Evolutionary conservation across 2,113 vertebrate genomes (phyloP), one percentile per base, ranked within the genome.

Genomic region (Myotis lucifugus): DNA sequence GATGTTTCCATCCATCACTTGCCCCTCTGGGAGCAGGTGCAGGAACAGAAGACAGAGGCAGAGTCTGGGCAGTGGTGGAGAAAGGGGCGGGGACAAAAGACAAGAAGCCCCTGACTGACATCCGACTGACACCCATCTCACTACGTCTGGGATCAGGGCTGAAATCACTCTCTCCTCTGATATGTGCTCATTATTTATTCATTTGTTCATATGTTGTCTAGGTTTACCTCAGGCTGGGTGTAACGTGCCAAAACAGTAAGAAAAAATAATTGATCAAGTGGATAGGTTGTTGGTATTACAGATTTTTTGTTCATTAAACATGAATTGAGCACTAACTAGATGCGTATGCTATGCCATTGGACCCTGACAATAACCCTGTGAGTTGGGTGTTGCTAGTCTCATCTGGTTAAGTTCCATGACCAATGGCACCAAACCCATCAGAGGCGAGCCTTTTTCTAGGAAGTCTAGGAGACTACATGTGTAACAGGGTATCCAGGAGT

Each of bases 1-100:
- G 79, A 87, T 66, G 70, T 77, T 85, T 79, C 54, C 93, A 93
- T 96, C 88, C 81, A 81, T 97, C 93, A 95, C 25, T 32, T 64
- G 19, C 37, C 61, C 46, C 59, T 88, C 82, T 46, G 34, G 84
- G 88, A 96, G 46, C 17, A 4, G 76, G 48, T 72, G 4, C 2
- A 52, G 52, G 67, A 67, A 81, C 2, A 18, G 27, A 56, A 21
- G 9, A 15, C 8, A 27, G 40, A 48, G 23, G 42, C 13, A 46
- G 4, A 87, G 70, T 42, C 23, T 4, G 0, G 34, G 29, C 76
- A 25, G 50, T 6, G 9, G 48, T 18, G 4, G 50, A 34, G 17
- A 21, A 32, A 2, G 14, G 86, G 27, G 6, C 27, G 8, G 27
- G 70, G 72, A 5, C 0, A 6, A 32, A 6, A 0, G 5, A 32